Base-by-base conservation (phyloP, 1,140 invertebrate species). In the Mycetomoellerius zeteki region DNA sequence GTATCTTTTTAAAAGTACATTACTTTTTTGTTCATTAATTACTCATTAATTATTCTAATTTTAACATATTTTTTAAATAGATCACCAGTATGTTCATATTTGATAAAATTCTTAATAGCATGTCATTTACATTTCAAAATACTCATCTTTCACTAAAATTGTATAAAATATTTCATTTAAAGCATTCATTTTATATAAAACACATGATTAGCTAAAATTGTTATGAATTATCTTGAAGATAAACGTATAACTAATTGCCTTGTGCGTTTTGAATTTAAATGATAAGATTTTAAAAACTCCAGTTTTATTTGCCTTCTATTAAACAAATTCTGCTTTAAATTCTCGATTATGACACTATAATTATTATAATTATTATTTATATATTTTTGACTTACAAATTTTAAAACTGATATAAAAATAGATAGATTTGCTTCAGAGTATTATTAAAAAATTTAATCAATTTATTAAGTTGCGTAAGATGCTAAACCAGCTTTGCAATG, bases 31-130 rank as follows among this genome's bases (percentile, higher is more conserved):
- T 43, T 19, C 12, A 21, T 21, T n/a, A 65, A 37, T 37, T 65
- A 65, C n/a, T 73, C 14, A 16, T 84, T 84, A 84, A 84, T 84
- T 75, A 62, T 73, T 50, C n/a, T 43, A 58, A 47, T 12, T 47
- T 30, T 0, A n/a, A 37, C 14, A 37, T n/a, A 50, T 81, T 21
- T 30, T 58, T 27, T n/a, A 43, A 27, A 82, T 82, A 2, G 5
- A 43, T 72, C n/a, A 21, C 3, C 6, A 3, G 21, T 47, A 12
- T 5, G 24, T 33, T 67, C n/a, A 24, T 73, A 75, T 54, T 58
- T 1, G 12, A 75, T 75, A 14, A 54, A 54, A 75, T 75, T 75
- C 1, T 33, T 12, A 75, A 56, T n/a, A 75, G 27, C 5, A 0
- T 56, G 3, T 58, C n/a, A 56, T 76, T 58, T 76, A 76, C 14